These are phyloP conservation scores for Hyposmocoma kahamanoa DNA, from an alignment of 1,140 invertebrate genomes.

Conservation along the genomic window DNA sequence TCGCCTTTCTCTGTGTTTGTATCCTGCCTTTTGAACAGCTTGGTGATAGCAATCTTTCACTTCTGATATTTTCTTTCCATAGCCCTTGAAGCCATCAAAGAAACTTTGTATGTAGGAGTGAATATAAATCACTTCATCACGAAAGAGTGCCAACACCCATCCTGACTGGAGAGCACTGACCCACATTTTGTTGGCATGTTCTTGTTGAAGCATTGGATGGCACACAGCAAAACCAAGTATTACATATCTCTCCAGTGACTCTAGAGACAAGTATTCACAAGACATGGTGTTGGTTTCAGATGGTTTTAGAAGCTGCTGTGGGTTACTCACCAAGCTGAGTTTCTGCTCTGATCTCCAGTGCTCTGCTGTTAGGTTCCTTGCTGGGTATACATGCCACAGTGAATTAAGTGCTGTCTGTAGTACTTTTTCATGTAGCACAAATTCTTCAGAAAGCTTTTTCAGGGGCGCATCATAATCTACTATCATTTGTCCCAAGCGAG, in stretches of 20 bases:
- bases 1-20: constrained; percentile 93
- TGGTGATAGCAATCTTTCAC: constrained; percentile 95
- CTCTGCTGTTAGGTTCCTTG: constrained; percentile 94
- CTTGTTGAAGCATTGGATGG: constrained; percentile 87
- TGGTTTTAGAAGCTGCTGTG: constrained; percentile 93
- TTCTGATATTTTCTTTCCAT: constrained; percentile 92
- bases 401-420: constrained; percentile 90
- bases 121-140: constrained; percentile 97
- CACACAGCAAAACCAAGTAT: constrained; percentile 95
- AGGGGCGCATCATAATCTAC: constrained; percentile 97
- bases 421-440: constrained; percentile 94
- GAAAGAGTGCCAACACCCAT: constrained; percentile 95
- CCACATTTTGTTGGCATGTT: constrained; percentile 92
- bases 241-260: constrained; percentile 97
- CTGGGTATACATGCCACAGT: constrained; percentile 89
- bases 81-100: constrained; percentile 97
- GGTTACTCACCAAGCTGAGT: constrained; percentile 94
- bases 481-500: constrained; percentile 96
- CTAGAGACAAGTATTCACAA: constrained; percentile 97
- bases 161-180: constrained; percentile 92
- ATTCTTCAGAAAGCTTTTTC: constrained; percentile 97
- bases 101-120: constrained; percentile 95
- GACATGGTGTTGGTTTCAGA: constrained; percentile 96
- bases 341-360: constrained; percentile 95
- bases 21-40: constrained; percentile 91